These are phyloP conservation scores for Agrochola circellaris DNA, from an alignment of 2,888 invertebrate genomes.

Conservation along the genomic window DNA sequence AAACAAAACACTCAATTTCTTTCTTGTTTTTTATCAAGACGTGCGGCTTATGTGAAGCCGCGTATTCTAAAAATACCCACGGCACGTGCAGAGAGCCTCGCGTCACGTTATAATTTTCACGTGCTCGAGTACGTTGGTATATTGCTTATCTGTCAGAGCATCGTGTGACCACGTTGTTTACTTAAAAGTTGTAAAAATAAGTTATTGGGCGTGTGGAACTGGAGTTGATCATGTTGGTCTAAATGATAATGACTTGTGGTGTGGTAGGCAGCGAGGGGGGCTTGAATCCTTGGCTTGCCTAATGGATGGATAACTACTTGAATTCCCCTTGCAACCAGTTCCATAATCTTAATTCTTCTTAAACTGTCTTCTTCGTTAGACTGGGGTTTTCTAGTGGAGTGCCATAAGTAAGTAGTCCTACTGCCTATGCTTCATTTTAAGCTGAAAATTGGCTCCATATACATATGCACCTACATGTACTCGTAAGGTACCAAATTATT, in stretches of 20 bases:
- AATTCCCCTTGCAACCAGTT: neutral
- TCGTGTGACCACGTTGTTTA: conserved; percentile 48
- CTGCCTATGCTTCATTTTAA: neutral
- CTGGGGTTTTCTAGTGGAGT: neutral
- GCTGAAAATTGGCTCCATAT: neutral
- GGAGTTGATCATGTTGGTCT: neutral
- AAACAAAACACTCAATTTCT: conserved; percentile 20
- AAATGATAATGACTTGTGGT: neutral
- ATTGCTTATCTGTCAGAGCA: conserved; percentile 47
- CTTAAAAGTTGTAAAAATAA: conserved; percentile 3
- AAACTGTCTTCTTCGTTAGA: too few relatives aligned
- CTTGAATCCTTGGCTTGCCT: neutral
- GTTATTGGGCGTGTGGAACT: neutral
- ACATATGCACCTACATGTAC: neutral
- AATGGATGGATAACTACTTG: neutral
- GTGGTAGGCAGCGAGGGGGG: neutral
- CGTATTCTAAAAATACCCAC: conserved; percentile 47
- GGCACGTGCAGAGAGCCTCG: conserved; percentile 47
- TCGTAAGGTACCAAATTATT: too few relatives aligned
- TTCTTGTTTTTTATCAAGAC: conserved; percentile 26
- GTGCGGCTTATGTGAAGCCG: conserved; percentile 7
- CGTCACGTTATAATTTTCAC: conserved; percentile 61
- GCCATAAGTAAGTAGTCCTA: neutral
- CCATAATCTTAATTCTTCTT: too few relatives aligned
- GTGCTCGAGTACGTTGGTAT: conserved; percentile 40